Evolutionary conservation across 2,113 vertebrate species (phyloP).

Genomic region (Clarias magur): DNA sequence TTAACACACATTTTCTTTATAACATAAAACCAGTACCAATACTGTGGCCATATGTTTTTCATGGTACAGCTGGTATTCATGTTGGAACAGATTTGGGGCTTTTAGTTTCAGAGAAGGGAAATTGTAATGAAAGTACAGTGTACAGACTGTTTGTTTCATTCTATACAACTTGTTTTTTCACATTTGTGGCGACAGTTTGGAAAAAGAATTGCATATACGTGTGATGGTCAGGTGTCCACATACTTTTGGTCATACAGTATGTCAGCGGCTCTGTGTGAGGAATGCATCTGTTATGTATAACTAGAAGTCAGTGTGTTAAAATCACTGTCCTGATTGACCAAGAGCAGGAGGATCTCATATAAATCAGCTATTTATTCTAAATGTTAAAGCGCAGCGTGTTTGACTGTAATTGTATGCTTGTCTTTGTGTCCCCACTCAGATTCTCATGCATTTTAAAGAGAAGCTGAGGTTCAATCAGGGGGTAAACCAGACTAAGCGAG

Average conservation of each 20-base stretch:
- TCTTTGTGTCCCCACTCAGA: slow-evolving; percentile 33
- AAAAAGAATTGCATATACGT: not conserved
- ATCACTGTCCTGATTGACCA: not conserved
- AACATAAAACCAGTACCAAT: no score
- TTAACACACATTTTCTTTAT: no score
- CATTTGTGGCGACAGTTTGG: not conserved
- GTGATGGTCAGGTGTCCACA: not conserved
- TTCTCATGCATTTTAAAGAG: slow-evolving; percentile 79
- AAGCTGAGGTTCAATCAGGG: slow-evolving; percentile 77
- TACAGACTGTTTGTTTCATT: not conserved
- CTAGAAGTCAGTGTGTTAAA: not conserved
- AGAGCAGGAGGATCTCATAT: not conserved
- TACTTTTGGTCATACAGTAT: not conserved
- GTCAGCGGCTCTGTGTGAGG: not conserved
- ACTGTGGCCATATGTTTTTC: no score
- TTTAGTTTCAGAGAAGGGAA: not conserved
- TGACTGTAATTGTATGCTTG: not conserved
- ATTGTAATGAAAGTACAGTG: not conserved
- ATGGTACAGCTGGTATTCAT: not conserved
- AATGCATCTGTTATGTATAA: not conserved
- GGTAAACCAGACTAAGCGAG: slow-evolving; percentile 64
- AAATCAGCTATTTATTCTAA: not conserved
- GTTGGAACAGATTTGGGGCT: not conserved
- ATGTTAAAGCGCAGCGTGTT: no score
- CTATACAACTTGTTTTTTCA: not conserved